Evolutionary conservation across 2,888 invertebrate genomes (phyloP).

Genomic region (Liopterus haemorrhoidalis): DNA sequence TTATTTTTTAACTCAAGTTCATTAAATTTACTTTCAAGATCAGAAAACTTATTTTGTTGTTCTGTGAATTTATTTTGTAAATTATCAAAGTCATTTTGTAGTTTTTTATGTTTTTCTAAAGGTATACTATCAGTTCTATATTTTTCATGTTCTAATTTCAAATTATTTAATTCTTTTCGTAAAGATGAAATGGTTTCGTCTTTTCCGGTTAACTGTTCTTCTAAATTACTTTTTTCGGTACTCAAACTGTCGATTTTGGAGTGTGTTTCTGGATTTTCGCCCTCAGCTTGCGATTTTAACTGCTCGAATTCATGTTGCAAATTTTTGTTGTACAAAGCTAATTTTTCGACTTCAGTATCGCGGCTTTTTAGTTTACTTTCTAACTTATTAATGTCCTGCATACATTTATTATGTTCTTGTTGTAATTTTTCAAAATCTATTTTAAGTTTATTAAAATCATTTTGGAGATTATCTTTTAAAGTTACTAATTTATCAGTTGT

Average conservation of each 20-base stretch:
- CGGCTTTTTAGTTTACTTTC: constrained; percentile 30
- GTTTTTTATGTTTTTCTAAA: neutral
- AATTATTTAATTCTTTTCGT: neutral
- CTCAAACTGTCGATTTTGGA: neutral
- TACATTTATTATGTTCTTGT: constrained; percentile 54
- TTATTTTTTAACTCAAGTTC: too few relatives aligned
- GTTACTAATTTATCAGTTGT: constrained; percentile 41
- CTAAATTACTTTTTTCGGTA: neutral
- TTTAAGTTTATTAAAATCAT: constrained; percentile 40
- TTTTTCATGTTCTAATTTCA: constrained; percentile 9
- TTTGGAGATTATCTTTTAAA: constrained; percentile 41
- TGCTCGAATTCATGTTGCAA: neutral
- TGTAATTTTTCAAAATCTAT: constrained; percentile 50
- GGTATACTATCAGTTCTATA: constrained; percentile 3
- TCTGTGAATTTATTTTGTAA: constrained; percentile 7
- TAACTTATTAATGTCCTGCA: constrained; percentile 36
- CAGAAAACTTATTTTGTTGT: constrained; percentile 3
- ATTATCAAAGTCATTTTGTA: constrained; percentile 12
- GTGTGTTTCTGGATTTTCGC: neutral
- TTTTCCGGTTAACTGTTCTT: neutral
- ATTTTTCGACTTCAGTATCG: neutral
- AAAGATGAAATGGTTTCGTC: constrained; percentile 5
- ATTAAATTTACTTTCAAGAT: too few relatives aligned
- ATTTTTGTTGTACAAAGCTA: neutral
- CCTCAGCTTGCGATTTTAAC: neutral